A percentile compares a stretch with the other conserved stretches of the same genome.
Evolutionary conservation across 2,113 vertebrate species (phyloP).

Genomic region (Leptobrachium ailaonicum): DNA sequence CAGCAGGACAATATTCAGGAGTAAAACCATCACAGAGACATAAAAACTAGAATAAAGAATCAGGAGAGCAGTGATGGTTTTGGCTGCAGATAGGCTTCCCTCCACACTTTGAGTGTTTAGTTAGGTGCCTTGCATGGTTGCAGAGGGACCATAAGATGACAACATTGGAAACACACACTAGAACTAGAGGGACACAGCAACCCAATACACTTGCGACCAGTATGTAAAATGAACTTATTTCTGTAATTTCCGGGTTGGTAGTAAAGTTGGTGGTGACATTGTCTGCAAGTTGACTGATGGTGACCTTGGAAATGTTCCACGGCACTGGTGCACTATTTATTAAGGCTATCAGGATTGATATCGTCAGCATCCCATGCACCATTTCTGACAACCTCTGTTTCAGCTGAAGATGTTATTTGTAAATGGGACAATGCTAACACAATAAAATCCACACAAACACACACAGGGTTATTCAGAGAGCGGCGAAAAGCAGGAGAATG

Average conservation of each 20-base stretch:
- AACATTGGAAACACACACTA: background rate
- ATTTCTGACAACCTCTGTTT: constrained; percentile 8
- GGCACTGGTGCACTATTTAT: background rate
- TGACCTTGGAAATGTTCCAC: constrained; percentile 10
- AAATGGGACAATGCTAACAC: constrained; percentile 15
- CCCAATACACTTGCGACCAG: constrained; percentile 8
- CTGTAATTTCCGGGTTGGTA: background rate
- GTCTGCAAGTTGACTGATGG: background rate
- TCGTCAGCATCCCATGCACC: background rate
- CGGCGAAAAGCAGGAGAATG: constrained; percentile 31
- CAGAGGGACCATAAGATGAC: constrained; percentile 3
- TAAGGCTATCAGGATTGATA: constrained; percentile 3
- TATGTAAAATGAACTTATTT: constrained; percentile 1
- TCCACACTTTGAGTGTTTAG: constrained; percentile 5
- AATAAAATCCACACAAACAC: constrained; percentile 25
- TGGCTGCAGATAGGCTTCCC: constrained; percentile 11
- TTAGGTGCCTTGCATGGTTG: background rate
- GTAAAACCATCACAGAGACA: background rate
- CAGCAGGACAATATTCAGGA: constrained; percentile 3
- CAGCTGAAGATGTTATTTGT: constrained; percentile 2
- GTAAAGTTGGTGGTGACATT: background rate
- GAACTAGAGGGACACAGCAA: constrained; percentile 13
- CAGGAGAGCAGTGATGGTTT: constrained; percentile 10
- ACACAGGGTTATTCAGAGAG: too few species aligned
- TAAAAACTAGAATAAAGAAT: constrained; percentile 9